Percentiles rank a stretch among this genome's conserved stretches.
Evolutionary conservation across 2,888 invertebrate species (phyloP).

Genomic region (Drosophila bunnanda): DNA sequence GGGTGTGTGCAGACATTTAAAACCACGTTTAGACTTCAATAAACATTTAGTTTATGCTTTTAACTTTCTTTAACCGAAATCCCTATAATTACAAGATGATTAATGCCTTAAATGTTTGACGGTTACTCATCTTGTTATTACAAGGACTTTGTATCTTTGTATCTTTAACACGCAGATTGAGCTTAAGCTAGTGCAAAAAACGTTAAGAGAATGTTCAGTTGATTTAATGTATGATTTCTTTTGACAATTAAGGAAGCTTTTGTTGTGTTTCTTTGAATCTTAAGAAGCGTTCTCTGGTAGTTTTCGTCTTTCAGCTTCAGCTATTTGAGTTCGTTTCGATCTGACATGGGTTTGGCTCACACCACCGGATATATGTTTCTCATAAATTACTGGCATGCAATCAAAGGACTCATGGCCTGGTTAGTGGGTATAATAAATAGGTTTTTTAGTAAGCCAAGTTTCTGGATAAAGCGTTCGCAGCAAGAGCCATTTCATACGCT

Average conservation of each 20-base stretch:
- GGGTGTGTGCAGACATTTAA: slow-evolving; percentile 37
- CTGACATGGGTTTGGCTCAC: slow-evolving; percentile 6
- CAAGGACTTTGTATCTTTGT: neutral
- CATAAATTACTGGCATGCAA: slow-evolving; percentile 24
- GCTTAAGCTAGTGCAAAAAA: slow-evolving; percentile 41
- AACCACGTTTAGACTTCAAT: slow-evolving; percentile 37
- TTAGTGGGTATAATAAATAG: slow-evolving; percentile 37
- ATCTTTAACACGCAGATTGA: slow-evolving; percentile 37
- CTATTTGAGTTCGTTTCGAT: slow-evolving; percentile 7
- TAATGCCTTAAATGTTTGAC: no score
- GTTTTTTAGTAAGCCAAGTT: slow-evolving; percentile 37
- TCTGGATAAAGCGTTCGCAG: slow-evolving; percentile 31
- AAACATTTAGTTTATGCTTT: slow-evolving; percentile 36
- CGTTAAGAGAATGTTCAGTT: slow-evolving; percentile 23
- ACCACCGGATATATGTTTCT: slow-evolving; percentile 9
- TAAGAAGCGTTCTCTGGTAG: slow-evolving; percentile 26
- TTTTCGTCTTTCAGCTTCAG: slow-evolving; percentile 5
- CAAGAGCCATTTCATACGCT: slow-evolving; percentile 40
- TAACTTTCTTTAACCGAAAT: slow-evolving; percentile 2
- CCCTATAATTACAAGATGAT: neutral
- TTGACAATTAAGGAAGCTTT: slow-evolving; percentile 9
- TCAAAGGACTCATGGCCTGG: slow-evolving; percentile 39
- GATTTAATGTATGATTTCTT: slow-evolving; percentile 16
- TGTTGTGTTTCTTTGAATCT: slow-evolving; percentile 16
- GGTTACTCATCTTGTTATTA: neutral